Conservation (phyloP, 2,888 invertebrate species). For the Atherix ibis region DNA sequence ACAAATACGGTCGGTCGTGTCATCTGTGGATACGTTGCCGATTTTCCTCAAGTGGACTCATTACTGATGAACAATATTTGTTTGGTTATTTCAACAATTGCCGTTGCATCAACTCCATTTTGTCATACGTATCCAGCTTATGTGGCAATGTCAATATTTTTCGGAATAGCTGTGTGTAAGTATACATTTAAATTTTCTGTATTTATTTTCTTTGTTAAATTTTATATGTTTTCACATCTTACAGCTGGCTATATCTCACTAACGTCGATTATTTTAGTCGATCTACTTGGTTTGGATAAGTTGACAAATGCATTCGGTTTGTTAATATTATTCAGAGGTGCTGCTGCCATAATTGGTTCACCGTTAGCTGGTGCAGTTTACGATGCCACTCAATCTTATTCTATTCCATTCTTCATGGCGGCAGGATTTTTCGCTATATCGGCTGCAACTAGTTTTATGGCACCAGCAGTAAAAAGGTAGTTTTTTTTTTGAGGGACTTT, state of each 20-base stretch:
- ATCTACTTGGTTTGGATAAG: slow-evolving; percentile 86
- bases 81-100: slow-evolving; percentile 73
- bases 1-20: slow-evolving; percentile 90
- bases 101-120: slow-evolving; percentile 70
- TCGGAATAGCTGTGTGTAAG: slow-evolving; percentile 84
- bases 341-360: slow-evolving; percentile 77
- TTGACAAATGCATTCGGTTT: slow-evolving; percentile 95
- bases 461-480: slow-evolving; percentile 51
- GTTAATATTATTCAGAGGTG: slow-evolving; percentile 86
- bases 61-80: slow-evolving; percentile 86
- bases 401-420: slow-evolving; percentile 84
- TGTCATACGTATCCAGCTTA: slow-evolving; percentile 62
- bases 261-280: slow-evolving; percentile 94
- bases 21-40: slow-evolving; percentile 75
- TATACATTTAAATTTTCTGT: too few species aligned
- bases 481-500: too few species aligned
- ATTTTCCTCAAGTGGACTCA: slow-evolving; percentile 83
- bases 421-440: slow-evolving; percentile 75
- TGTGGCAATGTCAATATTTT: slow-evolving; percentile 68
- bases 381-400: slow-evolving; percentile 72
- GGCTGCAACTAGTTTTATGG: slow-evolving; percentile 68
- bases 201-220: too few species aligned
- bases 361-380: slow-evolving; percentile 77
- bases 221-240: too few species aligned
- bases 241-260: slow-evolving; percentile 92